These are phyloP conservation scores for Ganaspis brasiliensis DNA, from an alignment of 2,888 invertebrate species.

Conservation along the genomic window DNA sequence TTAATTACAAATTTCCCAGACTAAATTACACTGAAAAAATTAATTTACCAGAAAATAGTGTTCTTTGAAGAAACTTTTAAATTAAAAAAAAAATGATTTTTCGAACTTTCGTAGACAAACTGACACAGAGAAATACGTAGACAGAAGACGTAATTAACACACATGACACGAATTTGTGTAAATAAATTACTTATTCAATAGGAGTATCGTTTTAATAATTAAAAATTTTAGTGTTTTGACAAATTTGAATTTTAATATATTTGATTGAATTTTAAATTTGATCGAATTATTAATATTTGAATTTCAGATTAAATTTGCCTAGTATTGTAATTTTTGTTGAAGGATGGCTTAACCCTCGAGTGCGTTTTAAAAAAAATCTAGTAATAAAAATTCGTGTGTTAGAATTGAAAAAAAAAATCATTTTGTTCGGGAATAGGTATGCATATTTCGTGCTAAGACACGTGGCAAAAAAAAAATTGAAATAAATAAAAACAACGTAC, in stretches of 20 bases:
- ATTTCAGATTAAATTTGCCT: slow-evolving; percentile 51
- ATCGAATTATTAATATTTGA: too few species aligned
- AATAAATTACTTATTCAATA: slow-evolving; percentile 60
- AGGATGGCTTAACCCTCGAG: not conserved
- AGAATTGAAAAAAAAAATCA: slow-evolving; percentile 2
- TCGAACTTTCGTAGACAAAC: too few species aligned
- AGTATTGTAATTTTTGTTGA: slow-evolving; percentile 61
- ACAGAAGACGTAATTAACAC: not conserved
- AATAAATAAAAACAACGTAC: slow-evolving; percentile 1
- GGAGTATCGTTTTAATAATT: slow-evolving; percentile 54
- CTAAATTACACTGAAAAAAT: too few species aligned
- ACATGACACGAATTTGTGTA: slow-evolving; percentile 32
- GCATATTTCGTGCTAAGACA: slow-evolving; percentile 57
- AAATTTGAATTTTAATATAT: too few species aligned
- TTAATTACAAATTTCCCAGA: too few species aligned
- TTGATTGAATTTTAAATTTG: slow-evolving; percentile 27
- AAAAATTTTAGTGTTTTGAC: too few species aligned
- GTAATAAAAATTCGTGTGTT: not conserved
- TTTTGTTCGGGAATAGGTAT: slow-evolving; percentile 49
- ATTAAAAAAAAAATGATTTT: too few species aligned
- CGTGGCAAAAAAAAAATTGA: slow-evolving; percentile 42
- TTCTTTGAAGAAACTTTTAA: too few species aligned
- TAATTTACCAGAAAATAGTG: too few species aligned
- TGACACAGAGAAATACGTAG: slow-evolving; percentile 2
- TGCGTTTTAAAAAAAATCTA: slow-evolving; percentile 10